A percentile compares a stretch with the other conserved stretches of the same genome.
phyloP scores from a whole-genome alignment of 92 coral and sea anemone species.

The Montipora capitata region DNA sequence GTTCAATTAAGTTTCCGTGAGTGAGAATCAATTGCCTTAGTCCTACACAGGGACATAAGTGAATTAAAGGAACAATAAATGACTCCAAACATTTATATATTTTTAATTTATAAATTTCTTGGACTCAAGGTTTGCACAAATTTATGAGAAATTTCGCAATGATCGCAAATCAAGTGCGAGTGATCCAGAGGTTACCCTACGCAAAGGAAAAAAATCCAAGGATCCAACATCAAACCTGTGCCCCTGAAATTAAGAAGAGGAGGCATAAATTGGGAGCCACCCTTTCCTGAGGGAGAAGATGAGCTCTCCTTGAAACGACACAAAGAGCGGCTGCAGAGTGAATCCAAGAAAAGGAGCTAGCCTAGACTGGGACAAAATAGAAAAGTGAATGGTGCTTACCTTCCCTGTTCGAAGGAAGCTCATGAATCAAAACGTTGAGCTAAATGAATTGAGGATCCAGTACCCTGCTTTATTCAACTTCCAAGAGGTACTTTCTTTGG shows the following conservation, averaged over 20 bases:
- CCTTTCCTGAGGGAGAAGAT: constrained; percentile 80
- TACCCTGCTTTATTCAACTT: constrained; percentile 76
- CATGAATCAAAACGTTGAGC: constrained; percentile 54
- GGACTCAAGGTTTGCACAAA: too few species aligned
- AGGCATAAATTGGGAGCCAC: constrained; percentile 50
- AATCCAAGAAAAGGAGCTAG: neutral
- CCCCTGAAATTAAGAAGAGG: neutral
- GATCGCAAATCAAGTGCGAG: neutral
- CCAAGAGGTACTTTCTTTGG: too few species aligned
- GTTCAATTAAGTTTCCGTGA: neutral
- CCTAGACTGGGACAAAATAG: constrained; percentile 60
- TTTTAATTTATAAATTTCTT: constrained; percentile 57
- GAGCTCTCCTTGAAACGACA: neutral
- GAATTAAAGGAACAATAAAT: constrained; percentile 47
- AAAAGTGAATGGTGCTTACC: constrained; percentile 61
- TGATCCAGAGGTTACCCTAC: constrained; percentile 72
- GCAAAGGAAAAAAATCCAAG: constrained; percentile 39
- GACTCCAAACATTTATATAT: too few species aligned
- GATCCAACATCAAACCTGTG: constrained; percentile 25
- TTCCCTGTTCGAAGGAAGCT: constrained; percentile 60
- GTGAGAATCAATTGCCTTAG: neutral
- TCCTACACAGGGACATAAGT: neutral
- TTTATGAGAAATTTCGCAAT: too few species aligned
- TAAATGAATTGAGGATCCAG: constrained; percentile 55
- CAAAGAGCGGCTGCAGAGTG: too few species aligned